Evolutionary conservation across 2,888 invertebrate genomes (phyloP).

Genomic region (Eupeodes latifasciatus): DNA sequence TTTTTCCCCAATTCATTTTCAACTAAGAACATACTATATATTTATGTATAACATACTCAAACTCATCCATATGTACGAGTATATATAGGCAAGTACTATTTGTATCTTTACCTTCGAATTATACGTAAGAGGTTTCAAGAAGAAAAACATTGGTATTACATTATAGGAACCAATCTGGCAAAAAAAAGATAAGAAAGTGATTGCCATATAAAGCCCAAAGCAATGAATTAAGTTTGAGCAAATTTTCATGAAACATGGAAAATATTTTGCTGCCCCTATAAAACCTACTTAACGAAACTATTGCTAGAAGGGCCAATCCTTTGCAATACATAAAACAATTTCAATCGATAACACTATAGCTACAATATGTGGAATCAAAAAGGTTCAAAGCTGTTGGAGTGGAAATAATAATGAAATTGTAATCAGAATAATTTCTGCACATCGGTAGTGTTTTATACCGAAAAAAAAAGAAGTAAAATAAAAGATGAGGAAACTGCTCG

Average conservation of each 20-base stretch:
- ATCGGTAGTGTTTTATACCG: not conserved
- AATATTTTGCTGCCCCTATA: conserved; percentile 1
- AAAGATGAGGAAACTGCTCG: not conserved
- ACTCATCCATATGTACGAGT: too few relatives aligned
- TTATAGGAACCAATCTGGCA: conserved; percentile 16
- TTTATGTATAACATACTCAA: not conserved
- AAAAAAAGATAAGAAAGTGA: conserved; percentile 23
- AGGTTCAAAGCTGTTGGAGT: conserved; percentile 19
- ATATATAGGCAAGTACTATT: too few relatives aligned
- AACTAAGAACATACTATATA: not conserved
- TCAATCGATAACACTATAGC: not conserved
- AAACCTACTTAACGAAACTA: conserved; percentile 15
- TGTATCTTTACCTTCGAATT: not conserved
- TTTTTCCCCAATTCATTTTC: conserved; percentile 7
- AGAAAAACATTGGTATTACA: conserved; percentile 12
- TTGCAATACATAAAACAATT: not conserved
- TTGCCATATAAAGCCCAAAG: conserved; percentile 3
- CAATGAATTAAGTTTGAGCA: not conserved
- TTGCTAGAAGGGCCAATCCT: not conserved
- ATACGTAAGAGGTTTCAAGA: not conserved
- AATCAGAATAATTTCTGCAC: conserved; percentile 18
- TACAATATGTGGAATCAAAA: not conserved
- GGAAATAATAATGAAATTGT: conserved; percentile 18
- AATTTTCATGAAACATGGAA: conserved; percentile 18
- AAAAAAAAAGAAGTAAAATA: not conserved